Base-by-base conservation (phyloP, 2,888 invertebrate species). In the Apamea sordens region DNA sequence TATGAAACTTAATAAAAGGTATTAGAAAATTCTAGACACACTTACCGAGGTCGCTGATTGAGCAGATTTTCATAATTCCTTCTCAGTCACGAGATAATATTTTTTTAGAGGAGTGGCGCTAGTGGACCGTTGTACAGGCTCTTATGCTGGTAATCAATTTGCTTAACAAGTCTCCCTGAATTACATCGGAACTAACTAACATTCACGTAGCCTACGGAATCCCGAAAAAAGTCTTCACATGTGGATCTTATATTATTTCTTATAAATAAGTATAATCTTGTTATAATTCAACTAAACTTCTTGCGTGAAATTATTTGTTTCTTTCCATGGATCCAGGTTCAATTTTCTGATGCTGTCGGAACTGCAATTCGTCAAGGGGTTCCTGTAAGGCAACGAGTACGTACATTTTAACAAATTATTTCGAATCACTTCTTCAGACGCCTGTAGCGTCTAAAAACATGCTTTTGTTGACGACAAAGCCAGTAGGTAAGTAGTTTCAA, bases 331-430 rank as follows among this genome's bases (percentile, higher is more conserved):
- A 53, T 76, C 53, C 24, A 82, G 50, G 18, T 83, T 56, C 1
- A 82, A 56, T 36, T 70, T 76, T 15, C 80, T 71, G 13, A 82
- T 80, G 53, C 56, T 69, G 6, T 44, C 11, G 3, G 80, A 82
- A 50, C n/a, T 76, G 76, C 82, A 82, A 8, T 76, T 69, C 36
- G n/a, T 44, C 36, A 82, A 68, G 21, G 73, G 68, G 15, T 74
- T 69, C 41, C 69, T 74, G 28, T 28, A 53, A 69, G 15, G 24
- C 32, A 69, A 68, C 11, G 13, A 10, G 2, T 44, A 18, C 47
- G 11, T 21, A 28, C 28, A 47, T 11, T n/a, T n/a, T 7, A 1
- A 28, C 2, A 47, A 56, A 24, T 2, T 56, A 56, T 56, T 56
- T 56, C 2, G 50, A 53, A 18, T 21, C 5, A 56, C 2, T 24